These are phyloP conservation scores for Nycticorax nycticorax DNA, from an alignment of 2,113 vertebrate genomes.

Conservation along the genomic window DNA sequence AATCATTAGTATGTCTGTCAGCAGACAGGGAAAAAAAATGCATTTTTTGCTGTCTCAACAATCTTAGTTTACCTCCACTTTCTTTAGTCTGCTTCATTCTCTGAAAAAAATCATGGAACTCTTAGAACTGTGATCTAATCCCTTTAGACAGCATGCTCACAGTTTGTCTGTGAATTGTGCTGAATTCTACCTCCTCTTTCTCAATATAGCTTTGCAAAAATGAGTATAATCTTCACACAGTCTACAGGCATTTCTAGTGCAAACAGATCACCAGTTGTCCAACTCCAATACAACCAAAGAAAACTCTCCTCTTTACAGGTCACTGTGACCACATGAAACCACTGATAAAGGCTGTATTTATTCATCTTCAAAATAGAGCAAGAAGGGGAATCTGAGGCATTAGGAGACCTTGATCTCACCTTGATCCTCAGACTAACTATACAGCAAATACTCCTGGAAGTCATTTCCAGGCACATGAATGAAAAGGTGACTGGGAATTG, in stretches of 20 bases:
- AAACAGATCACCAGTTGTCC: neutral
- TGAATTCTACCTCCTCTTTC: neutral
- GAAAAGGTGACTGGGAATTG: neutral
- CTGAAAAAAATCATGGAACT: neutral
- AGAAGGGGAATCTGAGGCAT: neutral
- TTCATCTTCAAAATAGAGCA: neutral
- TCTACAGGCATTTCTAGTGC: neutral
- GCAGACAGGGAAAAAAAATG: accelerated
- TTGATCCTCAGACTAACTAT: neutral
- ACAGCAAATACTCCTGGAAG: neutral
- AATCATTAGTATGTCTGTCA: neutral
- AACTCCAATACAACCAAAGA: neutral
- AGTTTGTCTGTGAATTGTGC: neutral
- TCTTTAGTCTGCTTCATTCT: neutral
- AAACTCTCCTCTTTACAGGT: neutral
- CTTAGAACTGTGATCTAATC: neutral
- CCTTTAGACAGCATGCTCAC: accelerated
- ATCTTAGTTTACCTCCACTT: neutral
- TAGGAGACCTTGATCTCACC: neutral
- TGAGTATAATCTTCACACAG: neutral
- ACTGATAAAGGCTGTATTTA: neutral
- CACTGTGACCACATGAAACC: neutral
- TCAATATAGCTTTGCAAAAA: neutral
- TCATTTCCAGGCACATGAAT: neutral
- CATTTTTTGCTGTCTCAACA: neutral